Conservation (phyloP, 2,888 invertebrate genomes). For the Athalia circularis region DNA sequence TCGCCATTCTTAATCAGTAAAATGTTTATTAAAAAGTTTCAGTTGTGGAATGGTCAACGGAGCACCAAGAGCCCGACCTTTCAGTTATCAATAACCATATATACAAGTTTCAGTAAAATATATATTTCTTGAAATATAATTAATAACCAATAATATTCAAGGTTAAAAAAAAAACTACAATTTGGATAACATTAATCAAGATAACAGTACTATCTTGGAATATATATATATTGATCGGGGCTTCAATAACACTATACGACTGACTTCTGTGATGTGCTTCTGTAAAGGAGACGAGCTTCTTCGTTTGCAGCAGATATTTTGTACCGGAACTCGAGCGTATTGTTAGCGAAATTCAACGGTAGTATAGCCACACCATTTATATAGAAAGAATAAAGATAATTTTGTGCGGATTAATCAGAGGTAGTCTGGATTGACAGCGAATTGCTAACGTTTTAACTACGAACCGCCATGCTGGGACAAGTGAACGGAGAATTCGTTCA, state of each 20-base stretch:
- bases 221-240: no score
- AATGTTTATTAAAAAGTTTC: slow-evolving; percentile 3
- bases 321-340: slow-evolving; percentile 11
- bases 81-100: background rate
- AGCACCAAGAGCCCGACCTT: background rate
- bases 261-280: slow-evolving; percentile 29
- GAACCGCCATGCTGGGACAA: slow-evolving; percentile 60
- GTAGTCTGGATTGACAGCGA: slow-evolving; percentile 14
- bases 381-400: background rate
- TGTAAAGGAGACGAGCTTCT: slow-evolving; percentile 1
- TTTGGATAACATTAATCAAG: no score
- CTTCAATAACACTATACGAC: no score
- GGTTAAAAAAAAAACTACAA: background rate
- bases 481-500: slow-evolving; percentile 59
- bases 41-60: slow-evolving; percentile 17
- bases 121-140: background rate
- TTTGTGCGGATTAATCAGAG: background rate
- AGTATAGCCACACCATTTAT: background rate
- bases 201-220: no score
- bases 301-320: background rate
- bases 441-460: slow-evolving; percentile 3
- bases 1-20: slow-evolving; percentile 5
- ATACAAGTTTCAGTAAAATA: background rate
- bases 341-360: slow-evolving; percentile 15
- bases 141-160: background rate